phyloP scores from a whole-genome alignment of 2,797 vertebrate genomes.

The Eospalax fontanierii region DNA sequence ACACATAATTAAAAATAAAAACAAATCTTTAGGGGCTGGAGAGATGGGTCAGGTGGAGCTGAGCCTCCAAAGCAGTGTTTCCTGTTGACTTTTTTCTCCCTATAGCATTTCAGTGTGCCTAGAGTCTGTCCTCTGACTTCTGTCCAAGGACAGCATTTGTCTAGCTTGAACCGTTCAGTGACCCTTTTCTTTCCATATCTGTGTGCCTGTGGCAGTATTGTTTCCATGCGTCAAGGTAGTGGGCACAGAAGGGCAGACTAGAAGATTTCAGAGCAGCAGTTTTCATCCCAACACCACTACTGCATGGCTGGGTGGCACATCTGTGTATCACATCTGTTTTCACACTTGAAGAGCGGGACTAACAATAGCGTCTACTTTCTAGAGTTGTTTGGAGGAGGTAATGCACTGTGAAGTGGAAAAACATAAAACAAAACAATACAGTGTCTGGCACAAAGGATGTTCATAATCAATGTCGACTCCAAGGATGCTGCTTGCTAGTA shows the following conservation, averaged over 20 bases:
- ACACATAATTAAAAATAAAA: neutral
- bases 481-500: fast-evolving
- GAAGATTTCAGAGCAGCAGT: neutral
- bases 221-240: neutral
- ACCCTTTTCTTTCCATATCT: slow-evolving; percentile 66
- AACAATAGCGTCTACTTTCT: neutral
- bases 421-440: neutral
- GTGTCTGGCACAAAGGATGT: neutral
- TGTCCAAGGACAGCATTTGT: slow-evolving; percentile 54
- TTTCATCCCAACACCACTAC: neutral
- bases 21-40: neutral
- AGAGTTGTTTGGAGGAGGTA: neutral
- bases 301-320: neutral
- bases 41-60: too few species aligned
- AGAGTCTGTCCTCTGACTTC: slow-evolving; percentile 60
- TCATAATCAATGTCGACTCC: neutral
- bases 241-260: neutral
- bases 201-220: neutral
- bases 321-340: neutral
- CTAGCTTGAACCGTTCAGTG: slow-evolving; percentile 57
- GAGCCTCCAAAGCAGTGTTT: neutral
- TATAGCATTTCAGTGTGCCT: slow-evolving; percentile 22
- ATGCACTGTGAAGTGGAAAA: neutral
- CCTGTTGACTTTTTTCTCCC: neutral
- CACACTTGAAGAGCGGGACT: neutral